Base-by-base conservation (phyloP, 2,888 invertebrate genomes). In the Microctonus aethiopoides region DNA sequence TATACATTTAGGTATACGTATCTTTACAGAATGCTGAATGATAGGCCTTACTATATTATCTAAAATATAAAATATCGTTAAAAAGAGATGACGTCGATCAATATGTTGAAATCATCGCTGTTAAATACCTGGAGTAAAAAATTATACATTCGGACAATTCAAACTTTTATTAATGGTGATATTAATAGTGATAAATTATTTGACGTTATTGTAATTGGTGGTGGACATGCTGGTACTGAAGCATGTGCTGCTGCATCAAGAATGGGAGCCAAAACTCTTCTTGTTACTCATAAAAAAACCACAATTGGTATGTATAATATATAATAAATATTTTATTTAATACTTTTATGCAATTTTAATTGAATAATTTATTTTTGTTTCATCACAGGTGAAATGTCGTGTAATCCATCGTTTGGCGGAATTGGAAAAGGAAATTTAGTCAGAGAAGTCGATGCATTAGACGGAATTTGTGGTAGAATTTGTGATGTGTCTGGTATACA, bases 401-500 rank as follows among this genome's bases (percentile, higher is more conserved):
- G 97, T 81, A 97, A 97, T 87, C 96, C 97, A 22, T 94, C 95
- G 0, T 97, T 97, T 87, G 96, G 96, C 29, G 96, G 96, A 7
- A 94, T 97, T 76, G 96, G 96, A 0, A 97, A 97, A 87, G 96
- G 95, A 0, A 95, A 96, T 84, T 87, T 96, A 63, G 93, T 96
- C 91, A 89, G 91, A 77, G 96, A 96, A 88, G 88, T 97, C 9
- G 96, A 97, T 87, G 96, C 96, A 2, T 87, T 97, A 46, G 96
- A 95, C 87, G 96, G 96, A 1, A 83, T 97, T 6, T 96, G 95
- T 87, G 91, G 90, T 7, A 88, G 92, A 75, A 92, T 95, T 67
- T 96, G 95, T 87, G 96, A 95, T 87, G 80, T 89, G 56, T 93
- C 95, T 5, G 95, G 95, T 6, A 89, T 94, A 26, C 92, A 94